Conservation (phyloP, 2,113 vertebrate genomes). For the Pangasianodon hypophthalmus region DNA sequence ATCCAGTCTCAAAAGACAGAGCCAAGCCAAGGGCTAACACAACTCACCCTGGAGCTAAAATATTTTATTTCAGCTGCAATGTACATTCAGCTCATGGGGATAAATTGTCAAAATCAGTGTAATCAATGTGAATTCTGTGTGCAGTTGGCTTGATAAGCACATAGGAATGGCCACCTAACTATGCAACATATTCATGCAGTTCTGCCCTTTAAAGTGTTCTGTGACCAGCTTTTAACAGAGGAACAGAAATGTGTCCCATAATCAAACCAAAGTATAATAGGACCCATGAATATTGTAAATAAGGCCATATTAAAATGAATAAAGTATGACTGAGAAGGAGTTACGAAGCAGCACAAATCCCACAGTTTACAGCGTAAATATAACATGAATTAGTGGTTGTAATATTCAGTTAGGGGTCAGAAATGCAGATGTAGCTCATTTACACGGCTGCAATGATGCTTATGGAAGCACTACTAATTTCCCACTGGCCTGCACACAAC, state of each 20-base stretch:
- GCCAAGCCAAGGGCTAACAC: conserved; percentile 5
- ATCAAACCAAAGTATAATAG: neutral
- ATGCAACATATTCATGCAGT: neutral
- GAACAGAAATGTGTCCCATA: neutral
- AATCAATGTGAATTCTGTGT: neutral
- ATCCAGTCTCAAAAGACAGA: neutral
- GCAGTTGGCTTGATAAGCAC: neutral
- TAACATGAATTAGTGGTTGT: conserved; percentile 13
- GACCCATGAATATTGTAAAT: neutral
- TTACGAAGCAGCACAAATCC: neutral
- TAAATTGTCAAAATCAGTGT: neutral
- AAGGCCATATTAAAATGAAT: neutral
- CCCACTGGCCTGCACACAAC: conserved; percentile 9
- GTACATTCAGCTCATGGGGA: neutral
- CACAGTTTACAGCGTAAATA: neutral
- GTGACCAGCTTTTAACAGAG: neutral
- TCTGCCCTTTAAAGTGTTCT: neutral
- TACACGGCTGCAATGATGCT: neutral
- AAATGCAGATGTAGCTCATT: conserved; percentile 23
- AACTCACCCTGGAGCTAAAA: neutral
- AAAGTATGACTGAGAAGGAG: neutral
- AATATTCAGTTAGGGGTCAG: conserved; percentile 19
- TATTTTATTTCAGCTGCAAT: neutral
- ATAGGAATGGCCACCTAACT: neutral
- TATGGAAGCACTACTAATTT: conserved; percentile 9